Percentiles rank a stretch among this genome's conserved stretches.
Conservation (phyloP, 2,113 vertebrate genomes). For the Illadopsis cleaveri region DNA sequence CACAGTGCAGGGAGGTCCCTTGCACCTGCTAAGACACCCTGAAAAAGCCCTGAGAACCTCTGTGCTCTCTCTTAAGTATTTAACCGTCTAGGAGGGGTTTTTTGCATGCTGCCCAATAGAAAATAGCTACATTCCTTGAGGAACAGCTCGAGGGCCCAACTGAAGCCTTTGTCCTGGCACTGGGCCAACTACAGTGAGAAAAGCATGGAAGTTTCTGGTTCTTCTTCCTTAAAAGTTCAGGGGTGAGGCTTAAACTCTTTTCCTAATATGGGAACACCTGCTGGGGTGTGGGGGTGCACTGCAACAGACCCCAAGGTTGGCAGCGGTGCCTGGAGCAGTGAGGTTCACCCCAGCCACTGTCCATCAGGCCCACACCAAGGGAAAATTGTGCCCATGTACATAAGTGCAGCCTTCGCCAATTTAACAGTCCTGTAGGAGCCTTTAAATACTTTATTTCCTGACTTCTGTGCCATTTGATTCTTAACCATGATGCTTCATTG, state of each 20-base stretch:
- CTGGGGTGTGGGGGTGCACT: neutral
- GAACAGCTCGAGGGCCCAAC: neutral
- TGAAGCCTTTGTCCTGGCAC: neutral
- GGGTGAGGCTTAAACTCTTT: neutral
- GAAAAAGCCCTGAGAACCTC: neutral
- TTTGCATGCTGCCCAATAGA: neutral
- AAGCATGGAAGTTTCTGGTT: neutral
- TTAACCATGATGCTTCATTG: neutral
- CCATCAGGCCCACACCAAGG: accelerated
- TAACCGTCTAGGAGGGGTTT: neutral
- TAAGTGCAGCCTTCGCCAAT: neutral
- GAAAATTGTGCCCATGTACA: accelerated
- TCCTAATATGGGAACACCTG: neutral
- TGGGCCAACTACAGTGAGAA: neutral
- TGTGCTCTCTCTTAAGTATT: neutral
- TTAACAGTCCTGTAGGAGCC: neutral
- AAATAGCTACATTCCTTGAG: neutral
- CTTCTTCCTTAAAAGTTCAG: neutral
- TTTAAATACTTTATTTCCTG: constrained; percentile 29
- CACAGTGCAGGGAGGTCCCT: neutral
- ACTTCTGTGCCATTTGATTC: neutral
- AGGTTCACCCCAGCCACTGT: neutral
- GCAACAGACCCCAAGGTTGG: neutral
- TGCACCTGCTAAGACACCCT: neutral
- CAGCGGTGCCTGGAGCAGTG: neutral